Percentiles rank a stretch among this genome's conserved stretches.
phyloP scores from a whole-genome alignment of 1,140 invertebrate genomes.

The Hydropsyche tenuis region DNA sequence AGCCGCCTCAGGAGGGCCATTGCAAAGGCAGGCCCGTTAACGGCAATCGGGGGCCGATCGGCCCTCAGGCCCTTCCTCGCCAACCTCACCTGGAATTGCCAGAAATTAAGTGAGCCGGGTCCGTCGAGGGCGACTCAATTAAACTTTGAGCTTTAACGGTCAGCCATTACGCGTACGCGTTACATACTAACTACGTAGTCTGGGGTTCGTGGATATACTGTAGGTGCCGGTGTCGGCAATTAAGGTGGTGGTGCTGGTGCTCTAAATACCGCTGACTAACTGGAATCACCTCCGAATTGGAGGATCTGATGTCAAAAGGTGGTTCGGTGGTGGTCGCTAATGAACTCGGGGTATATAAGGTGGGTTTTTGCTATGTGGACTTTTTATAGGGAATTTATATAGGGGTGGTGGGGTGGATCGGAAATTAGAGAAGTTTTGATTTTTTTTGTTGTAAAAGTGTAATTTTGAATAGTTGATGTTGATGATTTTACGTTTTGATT shows the following conservation, averaged over 20 bases:
- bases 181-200: neutral
- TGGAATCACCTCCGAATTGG: slow-evolving; percentile 7
- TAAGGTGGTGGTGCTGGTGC: neutral
- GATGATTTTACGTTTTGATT: too few species aligned
- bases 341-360: too few species aligned
- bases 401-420: too few species aligned
- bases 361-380: too few species aligned
- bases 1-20: neutral
- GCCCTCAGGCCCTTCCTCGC: neutral
- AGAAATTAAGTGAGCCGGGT: slow-evolving; percentile 35
- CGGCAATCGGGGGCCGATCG: neutral
- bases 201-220: neutral
- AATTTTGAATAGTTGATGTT: too few species aligned
- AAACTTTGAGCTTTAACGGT: slow-evolving; percentile 47
- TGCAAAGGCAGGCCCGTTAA: neutral
- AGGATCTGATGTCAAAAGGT: neutral
- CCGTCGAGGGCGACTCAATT: slow-evolving; percentile 47
- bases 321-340: neutral
- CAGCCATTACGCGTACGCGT: slow-evolving; percentile 35
- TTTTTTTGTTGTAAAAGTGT: too few species aligned
- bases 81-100: slow-evolving; percentile 37
- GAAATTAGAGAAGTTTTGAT: too few species aligned
- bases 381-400: too few species aligned
- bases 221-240: slow-evolving; percentile 7
- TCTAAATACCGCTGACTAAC: slow-evolving; percentile 24